A percentile compares a stretch with the other conserved stretches of the same genome.
Evolutionary conservation across 2,888 invertebrate species (phyloP).

Genomic region (Lycia hirtaria): DNA sequence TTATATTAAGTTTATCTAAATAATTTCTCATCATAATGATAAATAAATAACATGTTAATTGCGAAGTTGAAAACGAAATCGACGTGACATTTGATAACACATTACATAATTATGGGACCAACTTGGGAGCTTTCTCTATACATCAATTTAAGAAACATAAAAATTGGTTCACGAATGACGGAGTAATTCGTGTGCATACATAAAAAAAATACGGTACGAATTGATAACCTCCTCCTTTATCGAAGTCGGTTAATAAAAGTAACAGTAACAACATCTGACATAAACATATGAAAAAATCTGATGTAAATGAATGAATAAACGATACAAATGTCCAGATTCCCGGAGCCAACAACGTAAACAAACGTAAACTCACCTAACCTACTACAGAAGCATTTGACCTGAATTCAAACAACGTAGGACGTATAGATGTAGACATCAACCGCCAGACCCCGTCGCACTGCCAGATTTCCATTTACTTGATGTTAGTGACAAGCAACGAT

Average conservation of each 20-base stretch:
- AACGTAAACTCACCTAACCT: conserved; percentile 32
- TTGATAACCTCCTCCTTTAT: too few relatives aligned
- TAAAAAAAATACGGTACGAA: too few relatives aligned
- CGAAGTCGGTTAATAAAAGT: not conserved
- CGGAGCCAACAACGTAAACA: conserved; percentile 18
- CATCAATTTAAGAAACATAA: too few relatives aligned
- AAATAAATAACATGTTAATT: too few relatives aligned
- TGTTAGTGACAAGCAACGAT: conserved; percentile 70
- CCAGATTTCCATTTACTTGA: conserved; percentile 80
- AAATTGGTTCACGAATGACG: too few relatives aligned
- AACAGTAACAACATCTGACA: not conserved
- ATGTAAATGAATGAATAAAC: not conserved
- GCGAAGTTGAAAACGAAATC: too few relatives aligned
- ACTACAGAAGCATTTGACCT: conserved; percentile 58
- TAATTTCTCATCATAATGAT: too few relatives aligned
- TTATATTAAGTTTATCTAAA: too few relatives aligned
- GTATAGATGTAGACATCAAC: conserved; percentile 29
- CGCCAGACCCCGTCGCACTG: conserved; percentile 63
- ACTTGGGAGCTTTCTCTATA: too few relatives aligned
- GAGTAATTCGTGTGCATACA: too few relatives aligned
- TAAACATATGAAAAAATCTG: not conserved
- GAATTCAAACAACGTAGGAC: conserved; percentile 48
- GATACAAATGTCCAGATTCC: conserved; percentile 1
- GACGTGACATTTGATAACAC: too few relatives aligned
- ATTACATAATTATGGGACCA: too few relatives aligned